Base-by-base conservation (phyloP, 2,888 invertebrate genomes). In the Chrysina gloriosa region DNA sequence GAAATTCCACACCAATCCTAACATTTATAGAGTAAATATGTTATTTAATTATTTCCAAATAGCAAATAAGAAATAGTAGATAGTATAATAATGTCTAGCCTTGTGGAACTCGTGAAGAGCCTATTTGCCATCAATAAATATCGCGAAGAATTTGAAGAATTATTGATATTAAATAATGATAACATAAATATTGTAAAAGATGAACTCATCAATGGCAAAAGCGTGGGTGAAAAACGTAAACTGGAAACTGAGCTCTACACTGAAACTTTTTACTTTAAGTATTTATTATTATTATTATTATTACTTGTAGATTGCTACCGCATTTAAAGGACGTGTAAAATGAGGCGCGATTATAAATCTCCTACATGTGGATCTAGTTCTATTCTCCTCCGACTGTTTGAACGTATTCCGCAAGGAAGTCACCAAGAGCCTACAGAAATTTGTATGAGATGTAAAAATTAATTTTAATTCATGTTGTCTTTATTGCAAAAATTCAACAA, bases 381-480 rank as follows among this genome's bases (percentile, higher is more conserved):
- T 21, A 27, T 64, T 64, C 23, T 9, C 36, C 9, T n/a, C 6
- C 5, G 36, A 58, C 16, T 9, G 34, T 2, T 47, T 47, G 5
- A 21, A 7, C 47, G 3, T 23, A 21, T 7, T 21, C 23, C 5
- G 3, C 2, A 6, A 11, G 4, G 2, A 47, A 21, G 21, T 23
- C 6, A 7, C 9, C 3, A 56, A 14, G 6, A 14, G 6, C 9
- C n/a, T 19, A 11, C 19, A 19, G 21, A 6, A 31, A 31, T 34
- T 16, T 19, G 36, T 25, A 9, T 23, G 19, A 6, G 31, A n/a
- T 42, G 14, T 48, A 36, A 67, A 63, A 39, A 63, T 67, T 7
- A 67, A 67, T 52, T n/a, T 48, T 31, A 21, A 19, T 31, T 45
- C 63, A 48, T 48, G 34, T 45, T 63, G 25, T 16, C 14, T 25